Conservation (phyloP, 2,888 invertebrate genomes). For the Diplolepis rosae region DNA sequence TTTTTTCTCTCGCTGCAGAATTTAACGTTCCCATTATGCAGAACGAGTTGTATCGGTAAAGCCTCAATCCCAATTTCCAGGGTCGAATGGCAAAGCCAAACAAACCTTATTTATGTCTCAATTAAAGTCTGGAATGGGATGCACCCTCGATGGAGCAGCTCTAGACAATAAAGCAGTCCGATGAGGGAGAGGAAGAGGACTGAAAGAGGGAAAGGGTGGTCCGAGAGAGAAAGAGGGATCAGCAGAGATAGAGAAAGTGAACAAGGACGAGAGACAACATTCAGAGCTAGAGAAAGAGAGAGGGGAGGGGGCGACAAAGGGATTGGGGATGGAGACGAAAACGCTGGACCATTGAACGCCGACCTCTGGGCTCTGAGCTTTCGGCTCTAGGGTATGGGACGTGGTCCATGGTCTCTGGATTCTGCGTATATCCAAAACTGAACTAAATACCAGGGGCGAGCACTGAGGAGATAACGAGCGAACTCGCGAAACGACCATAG, state of each 20-base stretch:
- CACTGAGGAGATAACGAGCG: conserved; percentile 73
- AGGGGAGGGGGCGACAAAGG: no score
- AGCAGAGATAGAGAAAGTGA: conserved; percentile 45
- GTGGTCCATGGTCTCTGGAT: conserved; percentile 52
- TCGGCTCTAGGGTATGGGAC: conserved; percentile 49
- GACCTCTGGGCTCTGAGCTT: conserved; percentile 70
- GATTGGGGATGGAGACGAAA: conserved; percentile 58
- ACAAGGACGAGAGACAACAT: conserved; percentile 47
- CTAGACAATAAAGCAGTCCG: conserved; percentile 69
- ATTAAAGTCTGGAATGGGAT: conserved; percentile 74
- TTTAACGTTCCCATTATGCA: conserved; percentile 71
- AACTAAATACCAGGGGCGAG: conserved; percentile 66
- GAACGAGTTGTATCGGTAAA: conserved; percentile 71
- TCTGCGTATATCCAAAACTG: conserved; percentile 65
- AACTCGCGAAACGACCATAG: conserved; percentile 73
- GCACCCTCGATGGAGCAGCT: conserved; percentile 74
- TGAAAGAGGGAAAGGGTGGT: conserved; percentile 32
- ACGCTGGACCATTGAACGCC: conserved; percentile 71
- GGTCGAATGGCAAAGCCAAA: conserved; percentile 73
- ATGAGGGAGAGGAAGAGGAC: conserved; percentile 42
- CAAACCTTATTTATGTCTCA: conserved; percentile 75
- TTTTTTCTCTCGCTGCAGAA: conserved; percentile 57
- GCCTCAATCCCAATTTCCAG: conserved; percentile 72
- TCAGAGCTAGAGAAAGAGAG: conserved; percentile 39
- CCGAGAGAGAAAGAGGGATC: conserved; percentile 36